phyloP scores from a whole-genome alignment of 2,113 vertebrate species.

The Axis porcinus region DNA sequence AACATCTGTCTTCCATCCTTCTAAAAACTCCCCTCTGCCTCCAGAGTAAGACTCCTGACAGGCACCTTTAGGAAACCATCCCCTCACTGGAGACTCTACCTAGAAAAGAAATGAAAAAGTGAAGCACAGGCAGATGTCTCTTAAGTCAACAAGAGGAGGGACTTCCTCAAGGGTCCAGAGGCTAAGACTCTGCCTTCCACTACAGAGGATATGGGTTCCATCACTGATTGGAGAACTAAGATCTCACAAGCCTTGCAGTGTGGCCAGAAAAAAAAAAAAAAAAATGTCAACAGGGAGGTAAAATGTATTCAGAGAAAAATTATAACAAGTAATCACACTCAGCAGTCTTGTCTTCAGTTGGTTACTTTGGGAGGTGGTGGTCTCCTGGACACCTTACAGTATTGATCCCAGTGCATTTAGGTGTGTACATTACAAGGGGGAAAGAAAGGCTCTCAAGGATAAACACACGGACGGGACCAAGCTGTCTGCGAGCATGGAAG shows the following conservation, averaged over 20 bases:
- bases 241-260: neutral
- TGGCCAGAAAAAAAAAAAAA: neutral
- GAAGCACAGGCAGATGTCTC: neutral
- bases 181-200: neutral
- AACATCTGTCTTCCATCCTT: constrained; percentile 41
- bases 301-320: neutral
- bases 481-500: neutral
- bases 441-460: neutral
- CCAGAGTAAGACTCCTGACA: constrained; percentile 7
- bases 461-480: neutral
- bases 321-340: neutral
- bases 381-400: neutral
- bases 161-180: neutral
- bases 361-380: neutral
- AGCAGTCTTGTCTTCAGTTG: neutral
- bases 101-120: constrained; percentile 52
- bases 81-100: neutral
- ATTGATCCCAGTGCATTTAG: neutral
- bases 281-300: neutral
- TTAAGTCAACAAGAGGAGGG: neutral
- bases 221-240: neutral
- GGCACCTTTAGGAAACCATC: constrained; percentile 5
- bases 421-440: neutral
- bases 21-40: constrained; percentile 38
- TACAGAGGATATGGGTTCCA: neutral